These are phyloP conservation scores for Ylistrum balloti DNA, from an alignment of 1,140 invertebrate genomes.

Conservation along the genomic window DNA sequence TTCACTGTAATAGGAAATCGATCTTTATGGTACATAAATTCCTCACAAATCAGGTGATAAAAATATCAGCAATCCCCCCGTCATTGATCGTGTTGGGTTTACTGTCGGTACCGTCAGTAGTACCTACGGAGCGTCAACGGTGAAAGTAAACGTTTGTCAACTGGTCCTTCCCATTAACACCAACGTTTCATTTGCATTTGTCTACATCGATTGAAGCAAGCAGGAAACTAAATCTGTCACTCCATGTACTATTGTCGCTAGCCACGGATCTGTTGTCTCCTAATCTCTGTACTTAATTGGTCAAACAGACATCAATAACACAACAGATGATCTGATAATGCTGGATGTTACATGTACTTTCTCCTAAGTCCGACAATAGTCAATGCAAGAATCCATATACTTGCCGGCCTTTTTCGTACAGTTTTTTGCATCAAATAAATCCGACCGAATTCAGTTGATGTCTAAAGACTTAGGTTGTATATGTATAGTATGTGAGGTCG, in stretches of 20 bases:
- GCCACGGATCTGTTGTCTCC: background rate
- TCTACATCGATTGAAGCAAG: background rate
- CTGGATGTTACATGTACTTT: background rate
- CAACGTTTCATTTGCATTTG: background rate
- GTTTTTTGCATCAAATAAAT: background rate
- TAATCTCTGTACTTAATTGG: slow-evolving; percentile 3
- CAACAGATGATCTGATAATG: background rate
- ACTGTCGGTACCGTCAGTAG: background rate
- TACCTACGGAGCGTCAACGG: background rate
- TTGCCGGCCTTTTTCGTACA: background rate
- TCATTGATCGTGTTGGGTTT: background rate
- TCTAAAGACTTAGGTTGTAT: too few relatives aligned
- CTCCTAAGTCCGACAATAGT: background rate
- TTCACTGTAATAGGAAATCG: slow-evolving; percentile 23
- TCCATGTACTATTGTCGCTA: background rate
- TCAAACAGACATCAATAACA: background rate
- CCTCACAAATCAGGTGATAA: background rate
- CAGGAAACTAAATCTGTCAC: background rate
- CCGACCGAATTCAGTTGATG: background rate
- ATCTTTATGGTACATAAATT: background rate
- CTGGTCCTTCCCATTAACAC: background rate
- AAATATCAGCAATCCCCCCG: background rate
- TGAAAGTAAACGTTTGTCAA: slow-evolving; percentile 11
- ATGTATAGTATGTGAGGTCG: too few relatives aligned
- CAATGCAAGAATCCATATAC: too few relatives aligned